These are phyloP conservation scores for Popillia japonica DNA, from an alignment of 1,140 invertebrate genomes.

Conservation along the genomic window DNA sequence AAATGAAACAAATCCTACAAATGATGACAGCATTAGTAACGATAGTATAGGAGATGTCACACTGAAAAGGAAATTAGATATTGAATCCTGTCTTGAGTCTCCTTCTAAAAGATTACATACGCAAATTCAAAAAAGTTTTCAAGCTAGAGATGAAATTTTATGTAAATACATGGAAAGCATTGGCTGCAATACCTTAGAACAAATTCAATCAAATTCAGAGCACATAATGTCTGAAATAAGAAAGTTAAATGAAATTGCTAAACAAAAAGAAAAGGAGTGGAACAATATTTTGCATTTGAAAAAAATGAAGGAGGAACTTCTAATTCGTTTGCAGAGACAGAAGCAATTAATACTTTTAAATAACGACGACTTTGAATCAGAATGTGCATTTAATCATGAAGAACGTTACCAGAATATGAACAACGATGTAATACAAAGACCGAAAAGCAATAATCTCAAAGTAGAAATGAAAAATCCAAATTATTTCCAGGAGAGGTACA, in stretches of 20 bases:
- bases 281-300: conserved; percentile 80
- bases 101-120: conserved; percentile 64
- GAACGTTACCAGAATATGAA: conserved; percentile 8
- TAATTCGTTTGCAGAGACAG: conserved; percentile 72
- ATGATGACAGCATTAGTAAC: conserved; percentile 46
- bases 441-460: conserved; percentile 9
- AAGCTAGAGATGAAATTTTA: conserved; percentile 66
- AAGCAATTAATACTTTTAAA: conserved; percentile 66
- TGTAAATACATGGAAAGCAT: conserved; percentile 68
- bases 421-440: neutral
- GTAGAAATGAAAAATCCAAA: conserved; percentile 22
- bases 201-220: conserved; percentile 67
- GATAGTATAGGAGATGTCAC: conserved; percentile 36
- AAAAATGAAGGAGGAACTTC: conserved; percentile 82
- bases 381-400: conserved; percentile 46
- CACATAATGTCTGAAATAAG: conserved; percentile 69
- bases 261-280: conserved; percentile 84
- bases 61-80: conserved; percentile 51
- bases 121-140: conserved; percentile 65
- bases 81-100: conserved; percentile 51
- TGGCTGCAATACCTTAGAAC: conserved; percentile 65
- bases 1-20: conserved; percentile 35
- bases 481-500: conserved; percentile 7
- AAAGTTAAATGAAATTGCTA: conserved; percentile 72
- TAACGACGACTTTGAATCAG: conserved; percentile 39